phyloP scores from a whole-genome alignment of 2,888 invertebrate species.

The Platycnemis pennipes region DNA sequence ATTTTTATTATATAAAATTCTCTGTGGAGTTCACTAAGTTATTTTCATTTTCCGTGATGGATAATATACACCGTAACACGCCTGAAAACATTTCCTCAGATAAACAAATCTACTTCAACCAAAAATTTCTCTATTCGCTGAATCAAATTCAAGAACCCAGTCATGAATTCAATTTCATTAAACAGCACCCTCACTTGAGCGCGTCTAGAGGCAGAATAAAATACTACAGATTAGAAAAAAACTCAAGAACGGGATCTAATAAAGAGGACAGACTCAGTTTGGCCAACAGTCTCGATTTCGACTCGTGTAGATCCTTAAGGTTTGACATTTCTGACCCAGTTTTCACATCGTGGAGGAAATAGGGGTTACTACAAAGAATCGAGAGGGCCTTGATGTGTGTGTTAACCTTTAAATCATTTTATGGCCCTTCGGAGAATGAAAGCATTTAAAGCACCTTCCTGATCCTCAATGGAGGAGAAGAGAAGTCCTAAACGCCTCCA shows the following conservation, averaged over 20 bases:
- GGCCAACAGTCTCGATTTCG: neutral
- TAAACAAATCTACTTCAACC: too few species aligned
- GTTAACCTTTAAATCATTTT: neutral
- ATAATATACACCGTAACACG: too few species aligned
- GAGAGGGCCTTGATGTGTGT: constrained; percentile 1
- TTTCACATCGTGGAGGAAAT: too few species aligned
- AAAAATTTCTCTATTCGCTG: too few species aligned
- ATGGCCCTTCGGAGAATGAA: neutral
- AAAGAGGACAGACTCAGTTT: neutral
- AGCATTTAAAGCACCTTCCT: neutral
- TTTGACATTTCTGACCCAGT: neutral
- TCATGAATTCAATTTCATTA: neutral
- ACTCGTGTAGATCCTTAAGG: neutral
- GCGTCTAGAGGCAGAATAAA: neutral
- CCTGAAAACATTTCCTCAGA: too few species aligned
- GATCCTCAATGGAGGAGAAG: constrained; percentile 5
- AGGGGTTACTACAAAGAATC: neutral
- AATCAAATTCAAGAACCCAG: neutral
- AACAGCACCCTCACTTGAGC: neutral
- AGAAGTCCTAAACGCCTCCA: too few species aligned
- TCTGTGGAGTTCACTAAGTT: too few species aligned
- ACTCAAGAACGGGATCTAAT: neutral
- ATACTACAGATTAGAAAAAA: neutral
- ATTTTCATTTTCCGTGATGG: too few species aligned
- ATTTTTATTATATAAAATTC: too few species aligned